These are phyloP conservation scores for Xenopus borealis DNA, from an alignment of 2,113 vertebrate species.

Conservation along the genomic window DNA sequence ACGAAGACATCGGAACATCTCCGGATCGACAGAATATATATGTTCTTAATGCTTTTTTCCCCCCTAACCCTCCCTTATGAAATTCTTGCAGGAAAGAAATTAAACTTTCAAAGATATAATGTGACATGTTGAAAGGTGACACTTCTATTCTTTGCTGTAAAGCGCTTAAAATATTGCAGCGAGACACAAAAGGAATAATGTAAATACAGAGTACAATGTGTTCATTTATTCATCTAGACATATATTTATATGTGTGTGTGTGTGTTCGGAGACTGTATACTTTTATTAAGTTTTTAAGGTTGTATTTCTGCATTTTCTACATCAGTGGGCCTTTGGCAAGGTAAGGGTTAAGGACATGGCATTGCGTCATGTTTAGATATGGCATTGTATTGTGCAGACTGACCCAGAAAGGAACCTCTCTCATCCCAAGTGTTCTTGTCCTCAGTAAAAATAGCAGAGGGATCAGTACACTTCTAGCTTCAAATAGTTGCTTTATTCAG, in stretches of 20 bases:
- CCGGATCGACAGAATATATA: constrained; percentile 14
- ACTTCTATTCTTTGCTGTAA: not conserved
- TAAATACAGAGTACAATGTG: too few species aligned
- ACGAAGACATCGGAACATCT: constrained; percentile 14
- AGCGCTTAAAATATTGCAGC: not conserved
- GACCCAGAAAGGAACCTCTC: not conserved
- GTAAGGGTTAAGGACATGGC: not conserved
- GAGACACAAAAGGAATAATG: not conserved
- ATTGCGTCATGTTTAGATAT: not conserved
- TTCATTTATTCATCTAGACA: too few species aligned
- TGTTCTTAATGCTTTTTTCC: constrained; percentile 3
- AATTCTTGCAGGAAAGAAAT: constrained; percentile 2
- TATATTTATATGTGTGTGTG: too few species aligned
- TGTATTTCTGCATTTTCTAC: too few species aligned
- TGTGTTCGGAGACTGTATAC: too few species aligned
- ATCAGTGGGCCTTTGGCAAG: too few species aligned
- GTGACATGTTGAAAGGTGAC: constrained; percentile 1
- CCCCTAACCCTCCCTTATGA: too few species aligned
- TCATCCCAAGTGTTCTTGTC: not conserved
- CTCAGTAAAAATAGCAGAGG: constrained; percentile 2
- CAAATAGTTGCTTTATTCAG: not conserved
- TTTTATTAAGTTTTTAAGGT: too few species aligned
- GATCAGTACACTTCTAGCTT: not conserved
- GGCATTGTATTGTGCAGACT: not conserved
- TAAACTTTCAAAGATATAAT: not conserved